Evolutionary conservation across 2,113 vertebrate species (phyloP), one percentile per base, ranked within the genome.

Genomic region (Oxyruncus cristatus): DNA sequence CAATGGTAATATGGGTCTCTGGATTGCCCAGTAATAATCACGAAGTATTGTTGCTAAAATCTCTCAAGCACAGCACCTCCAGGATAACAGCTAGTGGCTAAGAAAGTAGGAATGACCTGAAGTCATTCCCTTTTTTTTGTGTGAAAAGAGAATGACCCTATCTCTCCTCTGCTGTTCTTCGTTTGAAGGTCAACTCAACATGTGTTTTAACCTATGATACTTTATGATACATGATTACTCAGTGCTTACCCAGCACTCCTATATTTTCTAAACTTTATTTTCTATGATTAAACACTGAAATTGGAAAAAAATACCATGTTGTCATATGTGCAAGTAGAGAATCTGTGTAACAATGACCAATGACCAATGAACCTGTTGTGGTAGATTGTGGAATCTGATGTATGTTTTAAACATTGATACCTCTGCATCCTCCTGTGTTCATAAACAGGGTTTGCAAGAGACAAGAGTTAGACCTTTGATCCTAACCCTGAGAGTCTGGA

Each of bases 111-210:
- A 95, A 66, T 59, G 55, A 91, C 46, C 39, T 62, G 8, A 88
- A 96, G 84, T 88, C 63, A 74, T 88, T 88, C 89, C 65, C 61
- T 28, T 50, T 94, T 93, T 94, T 94, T 67, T 87, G 8, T 59
- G 17, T 86, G 33, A 44, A 62, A 83, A 82, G 13, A 47, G 71
- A 88, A 79, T 75, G 37, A 63, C 35, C 32, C 18, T 77, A 2
- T 66, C 5, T 68, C 12, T 79, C 32, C 30, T 94, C 37, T 77
- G 41, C 30, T 89, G 77, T 62, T 92, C 52, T 77, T 96, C 72
- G 72, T 74, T 66, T 79, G 92, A 97, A 97, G 88, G 96, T 97
- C 84, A 95, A 66, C 33, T 88, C 74, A 94, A 71, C 26, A 13
- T 92, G 47, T 79, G 32, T 91, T 82, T 89, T 91, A 91, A 84